phyloP scores from a whole-genome alignment of 2,888 invertebrate genomes.

The Carpatolechia fugitivella region DNA sequence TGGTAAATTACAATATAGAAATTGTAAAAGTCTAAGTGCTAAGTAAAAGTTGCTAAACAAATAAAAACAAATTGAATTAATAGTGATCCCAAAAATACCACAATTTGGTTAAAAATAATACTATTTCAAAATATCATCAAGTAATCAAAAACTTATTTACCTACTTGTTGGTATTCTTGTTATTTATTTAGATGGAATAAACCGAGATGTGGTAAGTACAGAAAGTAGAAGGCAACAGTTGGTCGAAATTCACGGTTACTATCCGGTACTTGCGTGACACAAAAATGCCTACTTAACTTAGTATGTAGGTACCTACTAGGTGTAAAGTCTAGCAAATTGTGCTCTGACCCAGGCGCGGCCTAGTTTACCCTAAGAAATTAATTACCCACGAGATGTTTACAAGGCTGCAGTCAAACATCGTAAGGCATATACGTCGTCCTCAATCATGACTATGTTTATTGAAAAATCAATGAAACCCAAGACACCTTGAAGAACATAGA shows the following conservation, averaged over 20 bases:
- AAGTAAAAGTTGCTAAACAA: no score
- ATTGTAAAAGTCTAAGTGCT: no score
- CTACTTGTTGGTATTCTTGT: no score
- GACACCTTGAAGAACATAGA: constrained; percentile 22
- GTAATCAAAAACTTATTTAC: no score
- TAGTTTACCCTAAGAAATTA: not conserved
- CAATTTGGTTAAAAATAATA: no score
- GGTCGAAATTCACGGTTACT: not conserved
- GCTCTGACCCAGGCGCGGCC: not conserved
- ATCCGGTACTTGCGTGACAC: not conserved
- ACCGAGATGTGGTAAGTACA: no score
- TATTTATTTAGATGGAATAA: no score
- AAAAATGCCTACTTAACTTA: not conserved
- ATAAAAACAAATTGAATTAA: no score
- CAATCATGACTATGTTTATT: constrained; percentile 50
- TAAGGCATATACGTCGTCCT: constrained; percentile 17
- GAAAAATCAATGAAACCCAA: constrained; percentile 59
- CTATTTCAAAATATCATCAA: no score
- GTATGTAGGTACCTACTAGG: not conserved
- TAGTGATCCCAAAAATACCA: no score
- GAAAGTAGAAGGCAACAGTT: constrained; percentile 2
- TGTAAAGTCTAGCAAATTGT: not conserved
- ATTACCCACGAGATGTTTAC: constrained; percentile 21
- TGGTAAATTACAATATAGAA: no score
- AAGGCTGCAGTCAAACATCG: constrained; percentile 26